Base-by-base conservation (phyloP, 2,888 invertebrate species). In the Tortricodes alternella region DNA sequence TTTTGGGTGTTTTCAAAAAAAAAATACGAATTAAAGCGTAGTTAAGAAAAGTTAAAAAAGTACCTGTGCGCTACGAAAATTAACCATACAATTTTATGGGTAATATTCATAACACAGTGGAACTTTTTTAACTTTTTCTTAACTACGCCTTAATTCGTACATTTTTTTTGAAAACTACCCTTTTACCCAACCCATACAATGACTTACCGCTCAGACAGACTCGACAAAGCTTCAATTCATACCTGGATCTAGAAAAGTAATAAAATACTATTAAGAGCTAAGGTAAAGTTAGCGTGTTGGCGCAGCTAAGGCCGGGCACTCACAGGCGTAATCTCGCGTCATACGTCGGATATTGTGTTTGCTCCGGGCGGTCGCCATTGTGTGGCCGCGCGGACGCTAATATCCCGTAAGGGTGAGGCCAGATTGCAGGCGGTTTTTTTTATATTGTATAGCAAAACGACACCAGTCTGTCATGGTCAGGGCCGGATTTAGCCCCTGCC, bases 291-390 rank as follows among this genome's bases (percentile, higher is more conserved):
- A 19, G 38, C 46, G 15, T 37, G 18, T 18, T 19, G 11, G 6
- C 6, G 18, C 38, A 46, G 32, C 27, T 46, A 32, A 41, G 46
- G 38, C 29, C 13, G 46, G 29, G 4, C 46, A 53, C 34, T 48
- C 53, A 53, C 41, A 19, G 39, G 48, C 46, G 55, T 55, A 55
- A 56, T 75, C 73, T 73, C 65, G 62, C 68, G 63, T 69, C 63
- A 78, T 73, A 69, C 72, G 69, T 74, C 69, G 70, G 76, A 79
- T 82, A 81, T 78, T 81, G 72, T 78, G 81, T 83, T 82, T 79
- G 76, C 76, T 65, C 65, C 35, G 43, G 35, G 55, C 48, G 24
- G 32, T 37, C 34, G 46, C 15, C 39, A 53, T 53, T 53, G 53
- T 53, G 34, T 38, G 65, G 66, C 61, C 65, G 62, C 67, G 59